Percentiles rank a stretch among this genome's conserved stretches.
Conservation (phyloP, 2,888 invertebrate species). For the Cetonia aurata region DNA sequence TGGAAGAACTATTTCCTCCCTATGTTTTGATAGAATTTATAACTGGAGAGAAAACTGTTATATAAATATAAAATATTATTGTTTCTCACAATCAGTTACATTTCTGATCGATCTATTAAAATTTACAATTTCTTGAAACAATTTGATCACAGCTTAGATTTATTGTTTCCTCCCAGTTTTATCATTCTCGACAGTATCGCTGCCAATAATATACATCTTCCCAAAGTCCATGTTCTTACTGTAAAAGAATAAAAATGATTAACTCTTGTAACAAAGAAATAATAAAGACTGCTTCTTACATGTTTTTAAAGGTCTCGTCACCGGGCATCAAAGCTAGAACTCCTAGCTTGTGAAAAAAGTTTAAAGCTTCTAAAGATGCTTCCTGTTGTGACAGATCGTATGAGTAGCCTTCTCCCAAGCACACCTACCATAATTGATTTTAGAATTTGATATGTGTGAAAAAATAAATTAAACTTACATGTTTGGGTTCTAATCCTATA, state of each 20-base stretch:
- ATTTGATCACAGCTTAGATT: neutral
- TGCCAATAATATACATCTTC: constrained; percentile 3
- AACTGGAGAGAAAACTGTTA: too few relatives aligned
- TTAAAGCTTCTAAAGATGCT: constrained; percentile 42
- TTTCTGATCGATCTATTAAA: too few relatives aligned
- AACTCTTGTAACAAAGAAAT: neutral
- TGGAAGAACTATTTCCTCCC: too few relatives aligned
- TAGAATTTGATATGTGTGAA: too few relatives aligned
- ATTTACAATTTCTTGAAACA: neutral
- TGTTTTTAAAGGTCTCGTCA: constrained; percentile 25
- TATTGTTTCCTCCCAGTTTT: constrained; percentile 1
- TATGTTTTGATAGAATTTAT: too few relatives aligned
- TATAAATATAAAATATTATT: too few relatives aligned
- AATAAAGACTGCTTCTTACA: constrained; percentile 19
- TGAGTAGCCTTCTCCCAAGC: constrained; percentile 40
- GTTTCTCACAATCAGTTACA: too few relatives aligned
- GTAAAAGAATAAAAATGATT: neutral
- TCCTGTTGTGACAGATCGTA: constrained; percentile 37
- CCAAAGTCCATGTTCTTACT: constrained; percentile 28
- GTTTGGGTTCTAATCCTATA: constrained; percentile 47
- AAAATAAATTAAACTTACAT: constrained; percentile 39
- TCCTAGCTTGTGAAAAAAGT: constrained; percentile 43
- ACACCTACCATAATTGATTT: constrained; percentile 33
- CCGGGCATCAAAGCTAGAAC: constrained; percentile 29
- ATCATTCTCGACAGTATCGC: constrained; percentile 3